Conservation (phyloP, 2,888 invertebrate genomes). For the Sthenelais limicola region DNA sequence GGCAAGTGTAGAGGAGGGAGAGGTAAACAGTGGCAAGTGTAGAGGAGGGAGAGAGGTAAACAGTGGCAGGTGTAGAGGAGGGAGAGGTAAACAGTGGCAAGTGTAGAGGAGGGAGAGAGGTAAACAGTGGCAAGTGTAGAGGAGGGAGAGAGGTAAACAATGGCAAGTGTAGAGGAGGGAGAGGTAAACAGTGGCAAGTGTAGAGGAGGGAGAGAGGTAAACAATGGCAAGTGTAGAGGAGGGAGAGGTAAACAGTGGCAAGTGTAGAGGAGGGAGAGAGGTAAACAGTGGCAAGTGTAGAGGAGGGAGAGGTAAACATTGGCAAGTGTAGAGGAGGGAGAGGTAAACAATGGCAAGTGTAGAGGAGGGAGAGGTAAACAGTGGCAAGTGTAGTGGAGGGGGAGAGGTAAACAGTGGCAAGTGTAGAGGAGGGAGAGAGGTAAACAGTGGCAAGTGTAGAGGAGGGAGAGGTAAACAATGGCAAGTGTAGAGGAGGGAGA, state of each 20-base stretch:
- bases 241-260: conserved; percentile 1
- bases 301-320: not conserved
- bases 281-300: not conserved
- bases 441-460: not conserved
- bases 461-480: not conserved
- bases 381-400: not conserved
- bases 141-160: conserved; percentile 8
- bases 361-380: not conserved
- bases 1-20: not conserved
- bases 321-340: not conserved
- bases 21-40: no score
- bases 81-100: not conserved
- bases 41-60: conserved; percentile 1
- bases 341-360: not conserved
- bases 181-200: not conserved
- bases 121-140: not conserved
- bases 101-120: not conserved
- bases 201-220: not conserved
- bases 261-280: not conserved
- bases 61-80: not conserved
- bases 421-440: not conserved
- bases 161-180: not conserved
- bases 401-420: not conserved
- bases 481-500: not conserved
- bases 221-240: not conserved